Percentiles rank a stretch among this genome's conserved stretches.
These are phyloP conservation scores for Manis pentadactyla DNA, from an alignment of 2,797 vertebrate species.

Conservation along the genomic window DNA sequence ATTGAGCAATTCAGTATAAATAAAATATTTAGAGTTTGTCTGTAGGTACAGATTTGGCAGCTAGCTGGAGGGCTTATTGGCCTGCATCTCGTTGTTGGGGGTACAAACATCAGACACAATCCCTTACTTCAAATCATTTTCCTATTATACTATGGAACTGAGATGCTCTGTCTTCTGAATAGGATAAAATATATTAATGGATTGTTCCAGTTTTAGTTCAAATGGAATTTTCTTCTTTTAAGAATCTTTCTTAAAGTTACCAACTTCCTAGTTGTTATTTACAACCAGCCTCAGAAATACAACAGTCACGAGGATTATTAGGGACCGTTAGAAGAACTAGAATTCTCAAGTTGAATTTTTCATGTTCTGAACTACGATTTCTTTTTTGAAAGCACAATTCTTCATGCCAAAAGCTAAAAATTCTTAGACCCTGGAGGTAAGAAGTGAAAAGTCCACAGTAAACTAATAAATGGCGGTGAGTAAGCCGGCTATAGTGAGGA, in stretches of 20 bases:
- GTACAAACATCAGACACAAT: neutral
- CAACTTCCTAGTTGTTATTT: conserved; percentile 30
- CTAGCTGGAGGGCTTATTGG: neutral
- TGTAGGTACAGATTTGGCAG: conserved; percentile 33
- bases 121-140: conserved; percentile 35
- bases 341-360: conserved; percentile 44
- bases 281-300: conserved; percentile 7
- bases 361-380: neutral
- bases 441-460: neutral
- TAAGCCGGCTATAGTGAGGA: neutral
- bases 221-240: conserved; percentile 38
- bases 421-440: neutral
- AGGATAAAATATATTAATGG: conserved; percentile 50
- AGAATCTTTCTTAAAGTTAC: neutral
- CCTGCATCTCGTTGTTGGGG: neutral
- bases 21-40: conserved; percentile 56
- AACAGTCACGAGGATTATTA: neutral
- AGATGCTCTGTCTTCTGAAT: neutral
- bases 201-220: neutral
- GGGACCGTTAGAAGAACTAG: neutral
- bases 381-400: conserved; percentile 47
- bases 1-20: neutral
- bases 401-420: conserved; percentile 28
- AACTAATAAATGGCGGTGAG: neutral
- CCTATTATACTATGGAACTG: conserved; percentile 7